Base-by-base conservation (phyloP, 2,888 invertebrate species). In the Hydrotaea cyrtoneurina region DNA sequence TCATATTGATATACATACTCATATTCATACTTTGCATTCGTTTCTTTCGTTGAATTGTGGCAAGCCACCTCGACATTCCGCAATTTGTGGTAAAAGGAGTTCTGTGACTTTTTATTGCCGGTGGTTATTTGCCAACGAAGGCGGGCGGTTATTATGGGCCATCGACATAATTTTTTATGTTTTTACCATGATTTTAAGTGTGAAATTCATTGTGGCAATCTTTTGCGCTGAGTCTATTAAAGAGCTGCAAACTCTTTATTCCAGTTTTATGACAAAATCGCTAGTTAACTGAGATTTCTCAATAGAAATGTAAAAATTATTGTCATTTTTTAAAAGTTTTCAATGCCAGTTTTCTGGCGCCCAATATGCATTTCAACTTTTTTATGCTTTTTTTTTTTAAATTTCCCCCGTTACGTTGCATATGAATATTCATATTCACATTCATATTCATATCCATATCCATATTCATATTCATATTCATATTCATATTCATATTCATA, bases 111-210 rank as follows among this genome's bases (percentile, higher is more conserved):
- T 79, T 86, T 80, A 76, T 74, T 21, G 78, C 86, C 80, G 73
- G 79, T 55, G 74, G 86, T 73, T 80, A 78, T 78, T 86, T 85
- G 81, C 83, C 78, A 85, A 78, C 64, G 64, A 73, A 69, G 53
- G 64, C n/a, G n/a, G n/a, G n/a, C 71, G 11, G 11, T 13, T 31
- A 31, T 83, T 88, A 88, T 87, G 86, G 86, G 89, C 89, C 90
- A 89, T 88, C 89, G 90, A 88, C 87, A 90, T 90, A 88, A 90
- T 89, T 90, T 90, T 86, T 69, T 86, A 86, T 87, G 86, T 83
- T 86, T 86, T 86, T 76, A 57, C 76, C 64, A 80, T 74, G 79
- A 86, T 82, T 86, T 86, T 79, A 85, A 85, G 86, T 86, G 83
- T 86, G 86, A 86, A 87, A 88, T 87, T 87, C 71, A 69, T 82